A percentile compares a stretch with the other conserved stretches of the same genome.
Evolutionary conservation across 1,140 invertebrate genomes (phyloP).

Genomic region (Oncopeltus fasciatus): DNA sequence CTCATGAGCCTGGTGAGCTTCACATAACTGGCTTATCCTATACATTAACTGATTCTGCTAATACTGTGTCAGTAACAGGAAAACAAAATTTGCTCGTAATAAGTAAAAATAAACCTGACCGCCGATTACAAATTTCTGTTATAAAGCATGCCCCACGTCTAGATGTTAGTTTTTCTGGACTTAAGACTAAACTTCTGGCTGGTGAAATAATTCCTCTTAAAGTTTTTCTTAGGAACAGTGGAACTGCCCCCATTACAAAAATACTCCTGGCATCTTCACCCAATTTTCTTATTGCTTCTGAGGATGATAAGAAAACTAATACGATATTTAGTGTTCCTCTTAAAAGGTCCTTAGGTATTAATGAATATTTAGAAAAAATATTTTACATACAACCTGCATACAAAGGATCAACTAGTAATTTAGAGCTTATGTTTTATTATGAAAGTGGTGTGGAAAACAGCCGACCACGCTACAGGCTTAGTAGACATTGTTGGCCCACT

Average conservation of each 20-base stretch:
- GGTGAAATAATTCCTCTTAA: constrained; percentile 54
- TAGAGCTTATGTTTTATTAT: constrained; percentile 36
- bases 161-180: constrained; percentile 53
- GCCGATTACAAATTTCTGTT: constrained; percentile 26
- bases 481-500: constrained; percentile 52
- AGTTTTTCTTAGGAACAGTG: constrained; percentile 52
- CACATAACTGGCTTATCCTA: constrained; percentile 24
- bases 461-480: constrained; percentile 51
- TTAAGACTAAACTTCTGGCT: constrained; percentile 50
- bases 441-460: constrained; percentile 28
- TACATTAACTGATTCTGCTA: constrained; percentile 25
- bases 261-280: constrained; percentile 50
- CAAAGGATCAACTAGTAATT: constrained; percentile 28
- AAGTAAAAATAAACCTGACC: constrained; percentile 21
- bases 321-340: background rate
- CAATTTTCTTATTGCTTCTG: constrained; percentile 37
- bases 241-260: constrained; percentile 46
- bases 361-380: background rate
- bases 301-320: background rate
- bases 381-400: constrained; percentile 22
- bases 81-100: constrained; percentile 31
- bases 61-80: constrained; percentile 27
- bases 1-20: constrained; percentile 21
- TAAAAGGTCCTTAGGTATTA: background rate
- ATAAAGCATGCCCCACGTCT: constrained; percentile 40